Percentiles rank a stretch among this genome's conserved stretches.
Evolutionary conservation across 2,888 invertebrate genomes (phyloP).

Genomic region (Ormyrus nitidulus): DNA sequence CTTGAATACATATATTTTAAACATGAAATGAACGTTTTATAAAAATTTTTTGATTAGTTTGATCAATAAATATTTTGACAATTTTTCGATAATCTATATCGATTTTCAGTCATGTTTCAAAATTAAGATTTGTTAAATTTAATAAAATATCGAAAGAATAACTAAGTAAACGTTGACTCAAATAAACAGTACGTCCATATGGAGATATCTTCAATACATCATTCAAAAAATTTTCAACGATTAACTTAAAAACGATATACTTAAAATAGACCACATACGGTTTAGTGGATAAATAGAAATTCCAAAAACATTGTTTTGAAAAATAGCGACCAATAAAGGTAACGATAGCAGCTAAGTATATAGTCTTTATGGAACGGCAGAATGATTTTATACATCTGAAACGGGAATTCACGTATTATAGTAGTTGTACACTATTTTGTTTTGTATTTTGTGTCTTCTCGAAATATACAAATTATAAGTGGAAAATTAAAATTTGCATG

Average conservation of each 20-base stretch:
- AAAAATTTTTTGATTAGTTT: not conserved
- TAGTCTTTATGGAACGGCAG: conserved; percentile 28
- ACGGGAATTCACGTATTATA: conserved; percentile 9
- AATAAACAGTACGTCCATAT: conserved; percentile 15
- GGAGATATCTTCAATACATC: not conserved
- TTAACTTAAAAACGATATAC: conserved; percentile 5
- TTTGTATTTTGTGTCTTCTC: conserved; percentile 18
- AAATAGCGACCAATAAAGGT: conserved; percentile 5
- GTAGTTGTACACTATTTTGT: conserved; percentile 39
- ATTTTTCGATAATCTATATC: not conserved
- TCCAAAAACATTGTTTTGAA: conserved; percentile 18
- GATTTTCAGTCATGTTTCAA: not conserved
- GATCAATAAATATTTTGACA: too few relatives aligned
- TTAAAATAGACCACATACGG: conserved; percentile 8
- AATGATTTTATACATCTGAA: conserved; percentile 20
- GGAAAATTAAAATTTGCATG: conserved; percentile 59
- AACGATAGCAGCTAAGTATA: conserved; percentile 5
- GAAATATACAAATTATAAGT: conserved; percentile 56
- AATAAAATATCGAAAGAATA: not conserved
- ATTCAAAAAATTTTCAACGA: not conserved
- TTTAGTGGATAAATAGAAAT: not conserved
- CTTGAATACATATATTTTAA: not conserved
- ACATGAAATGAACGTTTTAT: not conserved
- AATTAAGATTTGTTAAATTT: not conserved
- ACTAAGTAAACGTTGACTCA: conserved; percentile 7